Conservation (phyloP, 1,140 invertebrate genomes). For the Chrysomallon squamiferum region DNA sequence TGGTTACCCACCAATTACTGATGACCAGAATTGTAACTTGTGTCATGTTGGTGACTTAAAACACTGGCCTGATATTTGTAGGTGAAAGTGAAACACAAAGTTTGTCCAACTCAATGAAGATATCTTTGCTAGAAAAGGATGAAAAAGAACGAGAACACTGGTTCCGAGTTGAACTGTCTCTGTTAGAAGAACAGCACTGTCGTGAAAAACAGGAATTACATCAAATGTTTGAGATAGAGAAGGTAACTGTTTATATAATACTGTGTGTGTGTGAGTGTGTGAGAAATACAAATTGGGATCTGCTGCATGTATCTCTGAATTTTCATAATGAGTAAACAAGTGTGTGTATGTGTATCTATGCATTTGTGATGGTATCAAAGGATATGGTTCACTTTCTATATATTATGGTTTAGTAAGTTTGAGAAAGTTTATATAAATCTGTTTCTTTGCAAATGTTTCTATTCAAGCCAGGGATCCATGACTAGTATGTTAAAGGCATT, state of each 20-base stretch:
- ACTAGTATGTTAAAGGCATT: too few relatives aligned
- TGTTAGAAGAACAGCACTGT: conserved; percentile 16
- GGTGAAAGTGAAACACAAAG: conserved; percentile 3
- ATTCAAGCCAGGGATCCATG: too few relatives aligned
- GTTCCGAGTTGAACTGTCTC: conserved; percentile 18
- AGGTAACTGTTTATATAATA: conserved; percentile 11
- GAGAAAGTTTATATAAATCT: not conserved
- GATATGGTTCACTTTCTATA: not conserved
- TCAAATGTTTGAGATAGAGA: conserved; percentile 14
- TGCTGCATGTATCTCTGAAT: not conserved
- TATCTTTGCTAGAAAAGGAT: conserved; percentile 18
- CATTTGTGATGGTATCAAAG: not conserved
- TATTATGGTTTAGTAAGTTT: not conserved
- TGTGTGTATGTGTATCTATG: not conserved
- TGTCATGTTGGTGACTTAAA: too few relatives aligned
- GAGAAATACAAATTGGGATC: not conserved
- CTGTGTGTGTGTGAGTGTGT: not conserved
- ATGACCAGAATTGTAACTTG: too few relatives aligned
- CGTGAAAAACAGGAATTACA: conserved; percentile 16
- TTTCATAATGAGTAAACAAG: not conserved
- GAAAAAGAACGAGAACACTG: conserved; percentile 24
- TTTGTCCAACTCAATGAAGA: conserved; percentile 5
- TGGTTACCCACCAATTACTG: too few relatives aligned
- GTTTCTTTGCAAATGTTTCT: not conserved
- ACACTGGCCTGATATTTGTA: too few relatives aligned